Evolutionary conservation across 2,888 invertebrate genomes (phyloP).

Genomic region (Ichneumon xanthorius): DNA sequence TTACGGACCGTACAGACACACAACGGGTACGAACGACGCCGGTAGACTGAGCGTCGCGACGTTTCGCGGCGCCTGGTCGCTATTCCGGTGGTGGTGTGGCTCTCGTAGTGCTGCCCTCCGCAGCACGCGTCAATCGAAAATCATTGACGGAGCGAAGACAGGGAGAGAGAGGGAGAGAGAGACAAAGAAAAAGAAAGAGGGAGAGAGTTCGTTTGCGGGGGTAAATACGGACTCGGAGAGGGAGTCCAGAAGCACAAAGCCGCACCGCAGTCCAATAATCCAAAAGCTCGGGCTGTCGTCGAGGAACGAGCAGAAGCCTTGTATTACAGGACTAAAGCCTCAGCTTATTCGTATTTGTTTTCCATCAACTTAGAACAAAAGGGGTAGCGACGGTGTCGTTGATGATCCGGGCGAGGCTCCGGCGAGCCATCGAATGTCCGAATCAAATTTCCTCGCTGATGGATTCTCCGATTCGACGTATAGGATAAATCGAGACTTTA

Average conservation of each 20-base stretch:
- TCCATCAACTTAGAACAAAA: slow-evolving; percentile 31
- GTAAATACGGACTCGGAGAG: not conserved
- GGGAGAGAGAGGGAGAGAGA: not conserved
- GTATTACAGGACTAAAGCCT: slow-evolving; percentile 13
- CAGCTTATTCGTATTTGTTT: slow-evolving; percentile 41
- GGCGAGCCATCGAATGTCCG: not conserved
- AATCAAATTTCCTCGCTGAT: not conserved
- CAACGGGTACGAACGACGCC: slow-evolving; percentile 80
- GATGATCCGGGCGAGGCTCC: not conserved
- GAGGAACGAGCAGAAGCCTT: not conserved
- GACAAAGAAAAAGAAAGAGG: too few species aligned
- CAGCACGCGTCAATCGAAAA: slow-evolving; percentile 56
- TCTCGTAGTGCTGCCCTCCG: slow-evolving; percentile 48
- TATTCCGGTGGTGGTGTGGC: slow-evolving; percentile 67
- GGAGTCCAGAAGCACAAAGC: not conserved
- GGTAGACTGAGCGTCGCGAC: slow-evolving; percentile 83
- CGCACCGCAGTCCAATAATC: not conserved
- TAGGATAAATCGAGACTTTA: too few species aligned
- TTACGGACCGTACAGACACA: slow-evolving; percentile 67
- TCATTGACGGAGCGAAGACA: slow-evolving; percentile 16
- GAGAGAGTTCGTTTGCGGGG: not conserved
- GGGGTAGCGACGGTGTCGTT: not conserved
- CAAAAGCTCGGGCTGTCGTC: not conserved
- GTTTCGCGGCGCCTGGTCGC: slow-evolving; percentile 78
- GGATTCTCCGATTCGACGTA: not conserved